Conservation (phyloP, 2,797 vertebrate genomes). For the Pseudotriccus pelzelni region DNA sequence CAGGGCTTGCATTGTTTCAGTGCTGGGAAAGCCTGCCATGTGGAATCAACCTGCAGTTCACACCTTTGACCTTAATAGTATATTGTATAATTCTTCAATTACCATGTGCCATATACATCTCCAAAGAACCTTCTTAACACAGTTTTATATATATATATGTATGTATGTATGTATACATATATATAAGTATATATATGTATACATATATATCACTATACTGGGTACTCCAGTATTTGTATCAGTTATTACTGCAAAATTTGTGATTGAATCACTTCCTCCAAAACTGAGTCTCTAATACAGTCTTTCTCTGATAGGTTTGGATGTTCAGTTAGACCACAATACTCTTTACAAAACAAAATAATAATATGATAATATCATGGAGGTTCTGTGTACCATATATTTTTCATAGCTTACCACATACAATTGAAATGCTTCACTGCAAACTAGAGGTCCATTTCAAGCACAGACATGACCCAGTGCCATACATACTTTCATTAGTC, state of each 20-base stretch:
- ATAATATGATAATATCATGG: background rate
- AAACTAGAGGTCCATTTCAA: background rate
- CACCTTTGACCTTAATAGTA: background rate
- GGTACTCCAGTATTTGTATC: background rate
- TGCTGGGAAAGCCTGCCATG: background rate
- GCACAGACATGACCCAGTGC: background rate
- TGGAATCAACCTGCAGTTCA: slow-evolving; percentile 10
- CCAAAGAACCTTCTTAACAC: background rate
- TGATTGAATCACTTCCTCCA: background rate
- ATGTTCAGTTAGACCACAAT: background rate
- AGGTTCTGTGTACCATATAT: background rate
- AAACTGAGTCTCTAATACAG: background rate
- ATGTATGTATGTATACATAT: no score
- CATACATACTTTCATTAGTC: background rate
- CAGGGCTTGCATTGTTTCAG: slow-evolving; percentile 2
- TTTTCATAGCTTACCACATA: background rate
- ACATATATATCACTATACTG: no score
- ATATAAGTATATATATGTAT: no score
- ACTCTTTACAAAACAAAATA: background rate
- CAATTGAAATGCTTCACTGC: background rate
- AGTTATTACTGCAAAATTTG: background rate
- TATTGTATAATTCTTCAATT: background rate
- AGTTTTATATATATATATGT: no score
- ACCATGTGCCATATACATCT: background rate
- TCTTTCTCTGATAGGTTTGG: background rate